Base-by-base conservation (phyloP, 2,888 invertebrate species). In the Meliscaeva auricollis region DNA sequence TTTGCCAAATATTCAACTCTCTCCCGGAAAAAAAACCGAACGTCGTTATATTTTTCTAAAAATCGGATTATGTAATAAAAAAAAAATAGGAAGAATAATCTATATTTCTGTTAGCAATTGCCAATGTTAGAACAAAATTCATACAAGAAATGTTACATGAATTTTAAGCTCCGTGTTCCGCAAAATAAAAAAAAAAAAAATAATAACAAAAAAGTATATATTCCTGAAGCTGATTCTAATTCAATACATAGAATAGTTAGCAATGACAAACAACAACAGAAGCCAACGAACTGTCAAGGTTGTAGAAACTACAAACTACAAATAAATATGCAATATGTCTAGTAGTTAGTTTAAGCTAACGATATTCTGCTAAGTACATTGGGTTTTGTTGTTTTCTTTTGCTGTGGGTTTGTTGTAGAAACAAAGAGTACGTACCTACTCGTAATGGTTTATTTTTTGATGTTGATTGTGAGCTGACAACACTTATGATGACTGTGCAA, bases 251-350 rank as follows among this genome's bases (percentile, higher is more conserved):
- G 11, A 2, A 17, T 17, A 30, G 56, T 11, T 56, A 7, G 13
- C 22, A 20, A 7, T 46, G 44, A 32, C n/a, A 32, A 22, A 75
- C 22, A 35, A 66, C 20, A 50, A 66, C 35, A 66, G 56, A 66
- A 75, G 66, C 75, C 64, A 75, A 75, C 46, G 56, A 66, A 66
- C 56, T 75, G 66, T 66, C 56, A 66, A 75, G 66, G 64, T 41
- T 64, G 15, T 11, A 32, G 1, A 58, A 48, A 26, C 26, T 26
- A 26, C 4, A 26, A 26, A 26, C 26, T 26, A 38, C 38, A 13
- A 38, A 38, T 9, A 38, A n/a, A 20, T 41, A 32, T 56, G 22
- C n/a, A 41, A n/a, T 35, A 38, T 44, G 26, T 30, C 26, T 62
- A 44, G 15, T 13, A 41, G 62, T 9, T 38, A 44, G 62, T 30